Evolutionary conservation across 92 coral and sea anemone species (phyloP).

Genomic region (Blastomussa wellsi): DNA sequence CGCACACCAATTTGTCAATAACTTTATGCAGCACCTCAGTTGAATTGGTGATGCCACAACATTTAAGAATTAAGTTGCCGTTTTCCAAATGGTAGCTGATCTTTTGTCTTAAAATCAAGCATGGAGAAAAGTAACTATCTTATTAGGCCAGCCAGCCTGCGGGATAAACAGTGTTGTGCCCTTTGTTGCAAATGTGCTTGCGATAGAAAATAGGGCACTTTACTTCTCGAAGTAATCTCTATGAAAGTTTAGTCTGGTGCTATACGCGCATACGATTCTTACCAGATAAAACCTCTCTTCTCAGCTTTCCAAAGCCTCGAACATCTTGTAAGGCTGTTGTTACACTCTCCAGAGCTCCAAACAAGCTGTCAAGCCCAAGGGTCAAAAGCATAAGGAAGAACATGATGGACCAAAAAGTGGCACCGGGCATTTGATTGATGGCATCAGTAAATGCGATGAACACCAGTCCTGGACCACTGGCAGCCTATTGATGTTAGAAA

Average conservation of each 20-base stretch:
- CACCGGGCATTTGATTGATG: constrained; percentile 91
- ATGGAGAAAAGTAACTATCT: neutral
- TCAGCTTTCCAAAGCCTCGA: constrained; percentile 66
- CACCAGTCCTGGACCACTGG: constrained; percentile 90
- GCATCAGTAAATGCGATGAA: constrained; percentile 97
- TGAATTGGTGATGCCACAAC: neutral
- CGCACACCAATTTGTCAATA: too few species aligned
- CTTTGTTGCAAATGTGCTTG: neutral
- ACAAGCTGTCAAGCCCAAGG: constrained; percentile 90
- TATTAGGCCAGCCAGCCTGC: neutral
- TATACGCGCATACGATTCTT: constrained; percentile 27
- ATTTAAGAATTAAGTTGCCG: neutral
- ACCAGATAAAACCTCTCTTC: constrained; percentile 84
- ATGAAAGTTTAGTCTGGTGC: neutral
- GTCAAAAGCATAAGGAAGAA: constrained; percentile 92
- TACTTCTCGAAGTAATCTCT: neutral
- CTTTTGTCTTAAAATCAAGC: neutral
- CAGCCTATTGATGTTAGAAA: constrained; percentile 57
- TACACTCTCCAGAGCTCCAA: constrained; percentile 94
- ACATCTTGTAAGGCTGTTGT: constrained; percentile 88
- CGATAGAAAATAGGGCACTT: neutral
- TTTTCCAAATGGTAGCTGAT: neutral
- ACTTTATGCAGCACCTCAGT: too few species aligned
- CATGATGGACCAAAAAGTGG: constrained; percentile 88
- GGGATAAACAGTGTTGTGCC: neutral